Evolutionary conservation across 1,140 invertebrate genomes (phyloP).

Genomic region (Cotesia vestalis): DNA sequence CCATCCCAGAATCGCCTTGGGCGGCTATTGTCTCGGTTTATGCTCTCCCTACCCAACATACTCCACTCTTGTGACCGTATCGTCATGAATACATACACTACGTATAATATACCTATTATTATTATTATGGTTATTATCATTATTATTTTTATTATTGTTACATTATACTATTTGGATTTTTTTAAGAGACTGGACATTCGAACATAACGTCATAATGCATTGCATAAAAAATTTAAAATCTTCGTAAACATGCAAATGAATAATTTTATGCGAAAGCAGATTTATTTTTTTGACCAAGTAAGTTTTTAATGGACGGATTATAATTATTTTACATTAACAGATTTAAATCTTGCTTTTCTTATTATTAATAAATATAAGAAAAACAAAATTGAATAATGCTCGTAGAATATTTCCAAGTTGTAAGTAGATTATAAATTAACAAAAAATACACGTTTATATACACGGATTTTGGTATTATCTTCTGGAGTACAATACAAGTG

Average conservation of each 20-base stretch:
- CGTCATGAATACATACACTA: conserved; percentile 12
- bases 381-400: neutral
- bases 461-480: conserved; percentile 27
- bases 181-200: neutral
- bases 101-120: neutral
- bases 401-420: neutral
- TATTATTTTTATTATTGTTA: neutral
- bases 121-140: neutral
- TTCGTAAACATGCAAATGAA: no score
- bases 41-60: conserved; percentile 44
- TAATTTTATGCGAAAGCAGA: no score
- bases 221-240: no score
- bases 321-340: neutral
- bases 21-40: conserved; percentile 55
- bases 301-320: no score
- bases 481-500: conserved; percentile 30
- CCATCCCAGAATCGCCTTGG: conserved; percentile 48
- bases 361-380: neutral
- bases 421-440: conserved; percentile 24
- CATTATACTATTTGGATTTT: neutral
- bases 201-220: neutral
- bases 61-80: conserved; percentile 30
- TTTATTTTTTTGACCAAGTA: no score
- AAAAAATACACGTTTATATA: conserved; percentile 3
- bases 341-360: neutral